Evolutionary conservation across 2,888 invertebrate species (phyloP).

Genomic region (Epistrophe eligans): DNA sequence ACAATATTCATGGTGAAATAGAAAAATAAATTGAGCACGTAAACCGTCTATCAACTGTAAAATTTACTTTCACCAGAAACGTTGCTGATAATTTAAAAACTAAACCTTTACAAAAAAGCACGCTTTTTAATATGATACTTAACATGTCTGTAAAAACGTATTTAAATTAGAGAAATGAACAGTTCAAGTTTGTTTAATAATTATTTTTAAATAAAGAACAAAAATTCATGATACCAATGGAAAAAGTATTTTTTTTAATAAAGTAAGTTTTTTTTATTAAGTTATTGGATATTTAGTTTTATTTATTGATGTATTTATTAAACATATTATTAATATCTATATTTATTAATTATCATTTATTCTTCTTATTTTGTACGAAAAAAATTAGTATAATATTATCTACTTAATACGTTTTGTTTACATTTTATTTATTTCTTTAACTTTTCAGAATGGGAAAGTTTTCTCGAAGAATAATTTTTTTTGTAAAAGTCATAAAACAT

Average conservation of each 20-base stretch:
- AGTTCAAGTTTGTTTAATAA: no score
- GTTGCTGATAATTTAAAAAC: no score
- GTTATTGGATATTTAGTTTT: not conserved
- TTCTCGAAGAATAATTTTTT: slow-evolving; percentile 79
- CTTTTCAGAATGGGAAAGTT: not conserved
- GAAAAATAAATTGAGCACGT: no score
- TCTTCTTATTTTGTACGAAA: not conserved
- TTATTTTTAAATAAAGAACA: no score
- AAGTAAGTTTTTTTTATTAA: not conserved
- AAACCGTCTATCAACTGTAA: no score
- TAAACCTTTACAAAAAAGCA: no score
- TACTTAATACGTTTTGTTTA: slow-evolving; percentile 2
- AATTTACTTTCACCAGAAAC: no score
- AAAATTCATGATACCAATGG: not conserved
- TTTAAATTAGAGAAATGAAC: no score
- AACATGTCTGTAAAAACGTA: no score
- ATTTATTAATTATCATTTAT: not conserved
- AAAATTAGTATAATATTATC: not conserved
- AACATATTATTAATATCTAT: not conserved
- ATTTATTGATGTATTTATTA: not conserved
- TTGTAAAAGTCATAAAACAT: slow-evolving; percentile 90
- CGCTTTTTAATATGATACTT: no score
- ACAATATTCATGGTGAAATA: no score
- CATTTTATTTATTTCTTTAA: not conserved
- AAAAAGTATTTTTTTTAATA: not conserved